Conservation (phyloP, 2,797 vertebrate genomes). For the Odontamblyopus lacepedii region DNA sequence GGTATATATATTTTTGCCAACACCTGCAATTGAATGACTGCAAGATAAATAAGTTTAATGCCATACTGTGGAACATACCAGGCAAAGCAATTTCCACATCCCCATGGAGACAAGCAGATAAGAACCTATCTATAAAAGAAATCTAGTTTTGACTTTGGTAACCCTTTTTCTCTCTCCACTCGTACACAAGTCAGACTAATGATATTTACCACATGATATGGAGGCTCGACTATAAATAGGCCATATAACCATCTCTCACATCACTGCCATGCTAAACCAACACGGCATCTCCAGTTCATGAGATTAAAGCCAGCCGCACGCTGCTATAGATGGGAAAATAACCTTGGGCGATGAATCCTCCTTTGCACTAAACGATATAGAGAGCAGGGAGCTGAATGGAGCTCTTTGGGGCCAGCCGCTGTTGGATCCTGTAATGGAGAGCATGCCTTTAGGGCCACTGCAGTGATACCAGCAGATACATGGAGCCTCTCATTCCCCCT, state of each 20-base stretch:
- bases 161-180: not conserved
- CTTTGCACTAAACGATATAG: conserved; percentile 24
- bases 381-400: conserved; percentile 1
- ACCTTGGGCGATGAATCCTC: conserved; percentile 14
- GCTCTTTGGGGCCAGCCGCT: not conserved
- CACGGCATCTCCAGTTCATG: not conserved
- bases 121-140: not conserved
- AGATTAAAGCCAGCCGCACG: conserved; percentile 6
- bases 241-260: conserved; percentile 4
- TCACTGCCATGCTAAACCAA: conserved; percentile 7
- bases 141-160: not conserved
- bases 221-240: not conserved
- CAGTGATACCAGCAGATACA: conserved; percentile 43
- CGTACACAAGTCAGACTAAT: not conserved
- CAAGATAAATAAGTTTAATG: not conserved
- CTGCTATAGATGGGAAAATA: conserved; percentile 6
- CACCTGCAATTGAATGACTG: not conserved
- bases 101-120: not conserved
- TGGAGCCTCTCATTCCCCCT: conserved; percentile 38
- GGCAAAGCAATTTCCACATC: not conserved
- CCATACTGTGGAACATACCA: not conserved
- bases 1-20: not conserved
- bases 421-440: conserved; percentile 12
- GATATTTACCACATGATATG: not conserved
- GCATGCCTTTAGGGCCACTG: conserved; percentile 26